Conservation (phyloP, 2,797 vertebrate species). For the Oreonectes daqikongensis region DNA sequence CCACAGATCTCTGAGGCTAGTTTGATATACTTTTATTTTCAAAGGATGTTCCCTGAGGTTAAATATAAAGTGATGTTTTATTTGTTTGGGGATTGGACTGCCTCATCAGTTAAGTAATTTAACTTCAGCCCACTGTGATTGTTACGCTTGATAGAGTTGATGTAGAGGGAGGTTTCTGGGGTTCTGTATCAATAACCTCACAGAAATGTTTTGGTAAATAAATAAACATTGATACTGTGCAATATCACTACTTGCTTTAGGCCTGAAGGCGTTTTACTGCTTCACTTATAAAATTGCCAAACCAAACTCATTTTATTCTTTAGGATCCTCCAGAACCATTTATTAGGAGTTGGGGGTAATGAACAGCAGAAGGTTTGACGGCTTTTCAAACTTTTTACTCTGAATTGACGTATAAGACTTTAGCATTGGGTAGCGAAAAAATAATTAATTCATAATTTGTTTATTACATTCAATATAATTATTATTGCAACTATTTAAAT, state of each 20-base stretch:
- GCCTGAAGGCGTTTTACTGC: not conserved
- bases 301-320: no score
- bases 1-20: not conserved
- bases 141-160: not conserved
- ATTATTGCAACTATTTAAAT: no score
- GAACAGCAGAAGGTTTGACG: no score
- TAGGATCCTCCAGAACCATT: no score
- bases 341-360: no score
- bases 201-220: not conserved
- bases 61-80: conserved; percentile 37
- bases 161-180: not conserved
- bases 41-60: conserved; percentile 18
- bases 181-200: not conserved
- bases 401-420: no score
- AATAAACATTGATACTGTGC: not conserved
- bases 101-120: conserved; percentile 23
- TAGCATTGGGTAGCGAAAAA: no score
- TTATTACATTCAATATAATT: no score
- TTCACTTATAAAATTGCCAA: not conserved
- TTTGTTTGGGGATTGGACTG: conserved; percentile 30
- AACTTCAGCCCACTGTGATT: conserved; percentile 4
- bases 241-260: not conserved
- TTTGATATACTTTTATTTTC: conserved; percentile 6
- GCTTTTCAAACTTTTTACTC: no score
- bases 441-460: no score